Evolutionary conservation across 2,888 invertebrate species (phyloP), one percentile per base, ranked within the genome.

Genomic region (Ophion obscuratus): DNA sequence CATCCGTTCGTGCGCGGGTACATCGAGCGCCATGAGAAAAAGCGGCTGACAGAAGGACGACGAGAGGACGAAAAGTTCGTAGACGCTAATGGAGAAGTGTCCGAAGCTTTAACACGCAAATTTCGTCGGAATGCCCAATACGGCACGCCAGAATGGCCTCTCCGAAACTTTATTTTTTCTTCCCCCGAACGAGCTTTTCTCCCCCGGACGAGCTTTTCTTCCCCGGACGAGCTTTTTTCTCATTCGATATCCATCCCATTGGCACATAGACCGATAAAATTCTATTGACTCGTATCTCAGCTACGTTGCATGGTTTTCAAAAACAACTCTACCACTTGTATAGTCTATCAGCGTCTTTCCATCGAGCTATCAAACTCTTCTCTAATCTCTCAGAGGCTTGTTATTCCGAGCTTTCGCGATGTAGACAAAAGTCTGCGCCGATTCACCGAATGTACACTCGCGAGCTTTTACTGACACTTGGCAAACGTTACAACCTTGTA

Each of bases 21-120:
- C 31, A 11, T 36, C 75, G n/a, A n/a, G 20, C 44, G 20, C 24
- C 11, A 71, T 40, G 40, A 74, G 67, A 44, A 68, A 44, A 68
- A n/a, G 20, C n/a, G 59, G 27, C 27, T 78, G 78, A 61, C 44
- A 27, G 68, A 67, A 76, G 66, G 53, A 76, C 66, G 66, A 67
- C 57, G 57, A 57, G 11, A 47, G 31, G 61, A 11, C 10, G 27
- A 53, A 64, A 66, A 66, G 64, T 40, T 53, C 73, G 57, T 57
- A 53, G 53, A 53, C 40, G 68, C 53, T 66, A 57, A 80, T 80
- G 59, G 74, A 74, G 74, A 57, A 40, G 31, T 53, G 66, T 74
- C 74, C n/a, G n/a, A 2, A 31, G 31, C 31, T 31, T 31, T 31
- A 31, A 31, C 31, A 40, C 59, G 27, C 40, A 66, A 80, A 73